phyloP scores from a whole-genome alignment of 1,140 invertebrate species.

The Dolichoris vasculosae region DNA sequence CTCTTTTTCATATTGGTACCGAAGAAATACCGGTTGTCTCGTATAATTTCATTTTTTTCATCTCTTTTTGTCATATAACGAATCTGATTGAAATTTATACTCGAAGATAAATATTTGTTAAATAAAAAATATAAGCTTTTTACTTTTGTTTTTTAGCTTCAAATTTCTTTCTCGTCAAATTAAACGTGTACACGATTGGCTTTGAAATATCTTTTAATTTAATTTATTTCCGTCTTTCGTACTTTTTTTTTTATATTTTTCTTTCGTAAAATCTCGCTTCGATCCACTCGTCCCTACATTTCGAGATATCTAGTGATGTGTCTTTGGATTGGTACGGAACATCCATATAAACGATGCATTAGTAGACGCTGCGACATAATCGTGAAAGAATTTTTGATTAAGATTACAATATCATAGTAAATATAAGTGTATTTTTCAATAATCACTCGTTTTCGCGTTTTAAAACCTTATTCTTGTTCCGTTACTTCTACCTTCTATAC shows the following conservation, averaged over 20 bases:
- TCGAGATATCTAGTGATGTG: constrained; percentile 22
- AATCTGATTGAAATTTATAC: constrained; percentile 14
- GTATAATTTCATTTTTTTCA: constrained; percentile 12
- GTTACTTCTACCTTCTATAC: background rate
- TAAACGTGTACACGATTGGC: constrained; percentile 22
- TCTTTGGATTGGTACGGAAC: constrained; percentile 52
- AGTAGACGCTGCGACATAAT: constrained; percentile 24
- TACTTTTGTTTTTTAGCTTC: background rate
- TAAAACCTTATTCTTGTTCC: background rate
- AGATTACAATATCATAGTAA: constrained; percentile 44
- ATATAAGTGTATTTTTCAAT: constrained; percentile 34
- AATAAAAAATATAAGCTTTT: constrained; percentile 29
- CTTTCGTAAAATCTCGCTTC: constrained; percentile 43
- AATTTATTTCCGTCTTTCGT: background rate
- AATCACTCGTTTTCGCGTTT: background rate
- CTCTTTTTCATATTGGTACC: constrained; percentile 69
- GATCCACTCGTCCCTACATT: constrained; percentile 1
- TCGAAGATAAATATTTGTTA: background rate
- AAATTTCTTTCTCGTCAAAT: constrained; percentile 7
- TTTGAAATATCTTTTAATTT: constrained; percentile 7
- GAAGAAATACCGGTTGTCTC: constrained; percentile 52
- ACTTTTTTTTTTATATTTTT: background rate
- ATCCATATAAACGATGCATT: constrained; percentile 32
- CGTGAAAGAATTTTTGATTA: constrained; percentile 38
- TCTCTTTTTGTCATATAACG: constrained; percentile 16